Percentiles rank a stretch among this genome's conserved stretches.
Conservation (phyloP, 64 coral and sea anemone genomes). For the Acropora tenuis region DNA sequence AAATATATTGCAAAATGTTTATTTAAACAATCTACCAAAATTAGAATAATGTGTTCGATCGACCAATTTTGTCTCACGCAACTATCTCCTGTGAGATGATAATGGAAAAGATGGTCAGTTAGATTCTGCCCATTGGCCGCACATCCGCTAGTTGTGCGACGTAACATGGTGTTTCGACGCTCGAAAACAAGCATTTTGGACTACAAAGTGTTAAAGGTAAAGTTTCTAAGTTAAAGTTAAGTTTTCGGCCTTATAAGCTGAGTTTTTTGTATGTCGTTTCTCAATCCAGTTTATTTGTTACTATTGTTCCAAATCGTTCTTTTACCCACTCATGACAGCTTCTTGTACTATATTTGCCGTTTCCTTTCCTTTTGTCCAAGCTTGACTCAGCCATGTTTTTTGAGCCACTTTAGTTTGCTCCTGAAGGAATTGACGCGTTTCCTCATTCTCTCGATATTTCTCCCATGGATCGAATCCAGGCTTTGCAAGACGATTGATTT, state of each 20-base stretch:
- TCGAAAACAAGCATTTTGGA: not conserved
- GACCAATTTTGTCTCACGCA: too few relatives aligned
- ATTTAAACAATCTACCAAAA: too few relatives aligned
- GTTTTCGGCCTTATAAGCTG: too few relatives aligned
- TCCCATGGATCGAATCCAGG: constrained; percentile 53
- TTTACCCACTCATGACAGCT: not conserved
- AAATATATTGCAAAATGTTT: too few relatives aligned
- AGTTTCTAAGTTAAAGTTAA: not conserved
- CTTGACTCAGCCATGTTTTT: too few relatives aligned
- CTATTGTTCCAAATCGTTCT: not conserved
- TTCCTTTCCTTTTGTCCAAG: not conserved
- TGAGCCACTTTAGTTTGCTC: too few relatives aligned
- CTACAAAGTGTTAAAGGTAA: not conserved
- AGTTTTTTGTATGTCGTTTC: not conserved
- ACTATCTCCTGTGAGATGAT: too few relatives aligned
- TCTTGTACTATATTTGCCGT: not conserved
- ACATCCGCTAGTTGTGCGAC: too few relatives aligned
- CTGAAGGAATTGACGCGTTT: not conserved
- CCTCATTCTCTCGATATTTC: constrained; percentile 46
- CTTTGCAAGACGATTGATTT: not conserved
- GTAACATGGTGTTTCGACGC: not conserved
- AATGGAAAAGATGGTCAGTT: too few relatives aligned
- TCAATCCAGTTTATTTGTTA: not conserved
- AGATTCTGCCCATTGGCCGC: too few relatives aligned
- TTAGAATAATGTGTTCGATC: too few relatives aligned